These are phyloP conservation scores for Atethmia centrago DNA, from an alignment of 2,888 invertebrate genomes.

Conservation along the genomic window DNA sequence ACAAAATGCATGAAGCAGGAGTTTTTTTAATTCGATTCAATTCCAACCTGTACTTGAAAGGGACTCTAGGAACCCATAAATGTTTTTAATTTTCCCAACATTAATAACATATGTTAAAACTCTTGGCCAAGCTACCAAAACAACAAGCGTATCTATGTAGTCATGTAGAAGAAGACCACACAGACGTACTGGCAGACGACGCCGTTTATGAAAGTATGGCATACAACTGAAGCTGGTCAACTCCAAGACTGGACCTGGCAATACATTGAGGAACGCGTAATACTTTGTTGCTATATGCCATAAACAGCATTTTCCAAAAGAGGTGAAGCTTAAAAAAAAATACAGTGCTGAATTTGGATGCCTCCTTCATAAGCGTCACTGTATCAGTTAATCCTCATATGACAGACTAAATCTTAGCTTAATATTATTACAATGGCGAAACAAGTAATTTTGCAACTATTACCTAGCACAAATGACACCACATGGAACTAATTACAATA, in stretches of 20 bases:
- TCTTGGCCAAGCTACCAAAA: conserved; percentile 94
- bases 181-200: conserved; percentile 98
- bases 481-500: neutral
- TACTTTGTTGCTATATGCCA: neutral
- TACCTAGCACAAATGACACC: neutral
- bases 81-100: neutral
- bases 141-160: conserved; percentile 97
- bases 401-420: neutral
- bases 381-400: neutral
- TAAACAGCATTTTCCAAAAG: no score
- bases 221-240: conserved; percentile 98
- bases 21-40: neutral
- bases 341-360: neutral
- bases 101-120: neutral
- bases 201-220: conserved; percentile 98
- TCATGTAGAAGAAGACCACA: conserved; percentile 98
- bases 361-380: neutral
- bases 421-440: neutral
- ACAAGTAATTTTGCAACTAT: no score
- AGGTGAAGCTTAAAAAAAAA: neutral
- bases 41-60: neutral
- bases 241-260: conserved; percentile 97
- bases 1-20: no score
- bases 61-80: no score
- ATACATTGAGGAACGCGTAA: conserved; percentile 95